Conservation (phyloP, 2,113 vertebrate species). For the Seriola aureovittata region DNA sequence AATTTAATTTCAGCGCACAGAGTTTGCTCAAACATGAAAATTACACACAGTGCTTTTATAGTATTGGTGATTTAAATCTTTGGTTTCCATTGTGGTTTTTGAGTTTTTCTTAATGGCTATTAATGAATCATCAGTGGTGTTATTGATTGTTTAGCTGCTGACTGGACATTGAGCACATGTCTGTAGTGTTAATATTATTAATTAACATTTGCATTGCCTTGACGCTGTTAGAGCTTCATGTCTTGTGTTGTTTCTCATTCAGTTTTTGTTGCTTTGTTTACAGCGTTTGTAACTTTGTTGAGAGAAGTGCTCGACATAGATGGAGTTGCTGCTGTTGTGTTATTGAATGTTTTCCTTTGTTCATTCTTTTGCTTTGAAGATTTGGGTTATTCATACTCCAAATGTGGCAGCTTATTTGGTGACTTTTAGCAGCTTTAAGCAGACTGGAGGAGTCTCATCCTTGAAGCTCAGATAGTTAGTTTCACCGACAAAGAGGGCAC, state of each 20-base stretch:
- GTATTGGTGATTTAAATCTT: not conserved
- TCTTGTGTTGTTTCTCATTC: conserved; percentile 14
- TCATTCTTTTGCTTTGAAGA: conserved; percentile 46
- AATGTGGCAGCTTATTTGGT: conserved; percentile 22
- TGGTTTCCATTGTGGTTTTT: conserved; percentile 23
- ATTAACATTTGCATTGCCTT: conserved; percentile 12
- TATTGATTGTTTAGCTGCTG: conserved; percentile 32
- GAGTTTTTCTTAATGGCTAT: conserved; percentile 10
- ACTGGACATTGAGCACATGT: not conserved
- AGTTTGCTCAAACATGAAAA: not conserved
- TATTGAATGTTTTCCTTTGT: conserved; percentile 20
- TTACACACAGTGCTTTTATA: not conserved
- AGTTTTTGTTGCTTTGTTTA: conserved; percentile 30
- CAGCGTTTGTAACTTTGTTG: conserved; percentile 41
- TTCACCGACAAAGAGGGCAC: not conserved
- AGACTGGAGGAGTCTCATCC: not conserved
- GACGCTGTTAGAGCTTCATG: conserved; percentile 5
- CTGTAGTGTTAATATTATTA: conserved; percentile 33
- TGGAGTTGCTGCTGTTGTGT: not conserved
- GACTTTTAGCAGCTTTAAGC: conserved; percentile 5
- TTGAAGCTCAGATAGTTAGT: not conserved
- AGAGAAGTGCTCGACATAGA: conserved; percentile 4
- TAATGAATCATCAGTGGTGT: conserved; percentile 18
- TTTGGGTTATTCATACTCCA: conserved; percentile 22
- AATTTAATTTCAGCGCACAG: not conserved